Evolutionary conservation across 2,888 invertebrate species (phyloP), one percentile per base, ranked within the genome.

Genomic region (Ceramica pisi): DNA sequence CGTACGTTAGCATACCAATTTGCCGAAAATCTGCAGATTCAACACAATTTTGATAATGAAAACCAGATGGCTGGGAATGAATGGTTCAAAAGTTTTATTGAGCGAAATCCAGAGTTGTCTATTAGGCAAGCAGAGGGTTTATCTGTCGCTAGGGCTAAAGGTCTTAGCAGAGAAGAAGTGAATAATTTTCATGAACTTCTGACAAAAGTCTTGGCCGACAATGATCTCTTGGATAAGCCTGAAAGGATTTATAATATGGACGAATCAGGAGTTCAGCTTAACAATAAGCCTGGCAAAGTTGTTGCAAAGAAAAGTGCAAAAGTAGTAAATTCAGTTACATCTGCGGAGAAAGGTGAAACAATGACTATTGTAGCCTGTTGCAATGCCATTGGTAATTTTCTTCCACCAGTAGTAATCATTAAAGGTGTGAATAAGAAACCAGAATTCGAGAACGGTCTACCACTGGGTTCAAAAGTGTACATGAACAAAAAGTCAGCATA

Each of bases 241-340:
- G 46, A 65, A 35, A 46, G 65, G 7, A 48, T 48, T 31, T 64
- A 41, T 31, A 53, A 53, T 61, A 64, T 64, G 23, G 64, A 64
- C 9, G 38, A 64, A 64, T 26, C 26, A 14, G 53, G 53, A 41
- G 26, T 64, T 44, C 53, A 64, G 53, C 19, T 53, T 46, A 65
- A 46, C 10, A 56, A 65, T 65, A 56, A 57, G 2, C 65, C 65
- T 8, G 56, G 21, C 0, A 66, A 57, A 66, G 35, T 48, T 35
- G 31, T 56, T 21, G 41, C 63, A 23, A 64, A 51, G n/a, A 53
- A 61, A 67, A 26, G 67, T 53, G 61, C 67, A n/a, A 67, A 61
- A 55, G 46, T 55, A 7, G 61, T 68, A 1, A 61, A 61, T 53
- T 61, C 60, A 51, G n/a, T 53, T 0, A 60, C 60, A n/a, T 44